Base-by-base conservation (phyloP, 2,888 invertebrate species). In the Agrotis clavis region DNA sequence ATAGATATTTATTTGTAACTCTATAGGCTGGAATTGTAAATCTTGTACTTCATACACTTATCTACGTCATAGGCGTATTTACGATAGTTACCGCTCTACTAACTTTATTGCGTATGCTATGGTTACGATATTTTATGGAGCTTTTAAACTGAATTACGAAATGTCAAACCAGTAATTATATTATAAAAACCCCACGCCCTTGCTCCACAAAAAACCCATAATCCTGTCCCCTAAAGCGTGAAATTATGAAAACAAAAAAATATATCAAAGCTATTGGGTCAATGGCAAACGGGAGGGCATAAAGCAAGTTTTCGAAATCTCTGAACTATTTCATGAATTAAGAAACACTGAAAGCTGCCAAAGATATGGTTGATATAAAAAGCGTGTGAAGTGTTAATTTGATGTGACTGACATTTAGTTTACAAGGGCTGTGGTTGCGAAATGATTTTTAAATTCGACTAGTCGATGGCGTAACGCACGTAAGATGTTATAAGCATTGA, bases 361-460 rank as follows among this genome's bases (percentile, higher is more conserved):
- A 91, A 88, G 88, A 88, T 67, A 61, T 86, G 77, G 87, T 85
- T 86, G 90, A 91, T 92, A 93, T 91, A 91, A 90, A 89, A 84
- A 84, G 81, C 79, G 82, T 86, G 82, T 82, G 81, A 77, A 86
- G 82, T 85, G 82, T 81, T 76, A 72, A 85, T 84, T 81, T 65
- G 86, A 81, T 83, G 84, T 89, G 91, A 91, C 85, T 90, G 92
- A 91, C 89, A 90, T 90, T 90, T 88, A 92, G 92, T 94, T 93
- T 92, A 94, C 90, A 90, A 91, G 88, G 88, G 86, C 84, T 87
- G 75, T 60, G 66, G 70, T 94, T 94, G 89, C 89, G 91, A 93
- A 92, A 94, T 67, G 41, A 76, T 86, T 86, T 88, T 86, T 88
- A 79, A 89, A 91, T 90, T 90, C 84, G 84, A 86, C 82, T 79